Evolutionary conservation across 2,113 vertebrate genomes (phyloP), one percentile per base, ranked within the genome.

Genomic region (Geococcyx californianus): DNA sequence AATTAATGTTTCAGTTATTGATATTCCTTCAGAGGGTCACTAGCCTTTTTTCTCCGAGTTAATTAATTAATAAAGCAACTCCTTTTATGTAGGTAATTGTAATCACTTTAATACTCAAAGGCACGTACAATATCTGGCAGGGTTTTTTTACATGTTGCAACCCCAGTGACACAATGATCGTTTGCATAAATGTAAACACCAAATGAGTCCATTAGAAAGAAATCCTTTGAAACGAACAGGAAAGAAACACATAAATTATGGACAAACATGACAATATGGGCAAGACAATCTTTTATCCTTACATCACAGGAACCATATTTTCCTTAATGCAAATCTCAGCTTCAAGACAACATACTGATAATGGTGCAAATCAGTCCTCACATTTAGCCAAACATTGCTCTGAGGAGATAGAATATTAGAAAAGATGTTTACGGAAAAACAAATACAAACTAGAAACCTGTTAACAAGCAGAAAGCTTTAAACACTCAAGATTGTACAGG

Each of bases 41-140:
- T 28, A 94, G 97, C 94, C 95, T 95, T 96, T 97, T 94, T 95
- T 91, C 70, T 96, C 62, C 42, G 66, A 97, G 95, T 97, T 97
- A 97, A 98, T 98, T 97, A 98, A 97, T 97, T 97, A 98, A 97
- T 98, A 98, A 97, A 97, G 96, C 79, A 94, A 95, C 94, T 96
- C 95, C 94, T 98, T 98, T 98, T 89, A 95, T 96, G 96, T 94
- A 97, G 95, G 97, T 97, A 98, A 97, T 95, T 96, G 84, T 47
- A 95, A 96, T 90, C 78, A 94, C 94, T 95, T 92, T 96, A 95
- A 88, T 72, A 96, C 84, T 93, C 95, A 98, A 96, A 97, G 91
- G 87, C 84, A 96, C 29, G 93, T 86, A 95, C 97, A 95, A 88
- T 97, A 97, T 88, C 85, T 73, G 90, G 10, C 25, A 34, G 47